Evolutionary conservation across 1,140 invertebrate species (phyloP).

Genomic region (Pentalonia nigronervosa): DNA sequence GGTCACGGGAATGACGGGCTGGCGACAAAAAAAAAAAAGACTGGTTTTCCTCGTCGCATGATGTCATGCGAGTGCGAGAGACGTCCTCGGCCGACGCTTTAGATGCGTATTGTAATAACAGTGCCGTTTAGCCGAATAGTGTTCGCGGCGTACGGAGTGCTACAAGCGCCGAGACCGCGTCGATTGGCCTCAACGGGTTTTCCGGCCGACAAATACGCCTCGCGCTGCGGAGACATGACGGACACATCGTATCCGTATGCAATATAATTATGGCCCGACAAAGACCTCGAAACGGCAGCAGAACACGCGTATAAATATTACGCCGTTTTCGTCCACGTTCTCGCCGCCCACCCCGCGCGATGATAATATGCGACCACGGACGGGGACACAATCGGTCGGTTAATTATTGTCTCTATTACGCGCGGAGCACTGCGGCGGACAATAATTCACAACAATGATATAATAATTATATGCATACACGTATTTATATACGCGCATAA

Average conservation of each 20-base stretch:
- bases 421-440: neutral
- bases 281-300: too few relatives aligned
- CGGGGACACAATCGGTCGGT: neutral
- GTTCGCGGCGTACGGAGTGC: too few relatives aligned
- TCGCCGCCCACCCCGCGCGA: too few relatives aligned
- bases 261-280: too few relatives aligned
- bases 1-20: neutral
- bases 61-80: neutral
- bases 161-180: neutral
- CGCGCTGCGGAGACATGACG: too few relatives aligned
- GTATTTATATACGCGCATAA: too few relatives aligned
- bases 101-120: neutral
- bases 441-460: neutral
- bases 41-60: neutral
- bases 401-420: neutral
- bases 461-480: neutral
- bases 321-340: neutral
- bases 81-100: neutral
- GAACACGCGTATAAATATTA: too few relatives aligned
- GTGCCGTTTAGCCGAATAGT: too few relatives aligned
- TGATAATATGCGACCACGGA: neutral
- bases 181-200: too few relatives aligned
- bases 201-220: too few relatives aligned
- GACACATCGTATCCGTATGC: too few relatives aligned
- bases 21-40: too few relatives aligned